A percentile compares a stretch with the other conserved stretches of the same genome.
These are phyloP conservation scores for Euwallacea similis DNA, from an alignment of 1,140 invertebrate genomes.

Conservation along the genomic window DNA sequence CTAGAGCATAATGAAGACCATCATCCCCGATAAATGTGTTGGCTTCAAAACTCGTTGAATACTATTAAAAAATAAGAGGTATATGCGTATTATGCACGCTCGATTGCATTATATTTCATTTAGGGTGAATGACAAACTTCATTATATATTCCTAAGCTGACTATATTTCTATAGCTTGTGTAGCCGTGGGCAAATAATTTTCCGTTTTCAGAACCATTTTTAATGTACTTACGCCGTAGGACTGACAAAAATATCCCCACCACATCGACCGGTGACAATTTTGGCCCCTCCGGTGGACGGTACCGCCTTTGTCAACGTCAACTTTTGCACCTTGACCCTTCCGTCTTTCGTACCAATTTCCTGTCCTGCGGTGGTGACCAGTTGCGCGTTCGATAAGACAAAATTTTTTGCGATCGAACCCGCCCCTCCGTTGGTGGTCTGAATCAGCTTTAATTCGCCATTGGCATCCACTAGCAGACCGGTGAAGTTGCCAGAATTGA, in stretches of 20 bases:
- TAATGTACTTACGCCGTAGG: slow-evolving; percentile 60
- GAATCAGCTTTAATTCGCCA: slow-evolving; percentile 67
- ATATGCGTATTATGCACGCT: too few species aligned
- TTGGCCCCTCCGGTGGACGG: slow-evolving; percentile 41
- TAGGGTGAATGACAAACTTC: too few species aligned
- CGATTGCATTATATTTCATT: too few species aligned
- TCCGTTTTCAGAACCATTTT: too few species aligned
- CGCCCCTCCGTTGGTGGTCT: slow-evolving; percentile 51
- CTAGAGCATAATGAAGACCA: too few species aligned
- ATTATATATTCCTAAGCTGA: too few species aligned
- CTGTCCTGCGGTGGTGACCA: slow-evolving; percentile 43
- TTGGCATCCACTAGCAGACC: slow-evolving; percentile 67
- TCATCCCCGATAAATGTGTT: too few species aligned
- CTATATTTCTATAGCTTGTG: too few species aligned
- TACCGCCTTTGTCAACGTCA: slow-evolving; percentile 47
- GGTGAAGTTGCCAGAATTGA: slow-evolving; percentile 60
- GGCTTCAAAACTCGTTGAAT: too few species aligned
- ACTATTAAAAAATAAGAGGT: too few species aligned
- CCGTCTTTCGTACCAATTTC: slow-evolving; percentile 41
- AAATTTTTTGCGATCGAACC: slow-evolving; percentile 55
- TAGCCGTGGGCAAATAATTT: too few species aligned
- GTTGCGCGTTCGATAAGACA: slow-evolving; percentile 57
- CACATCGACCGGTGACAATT: slow-evolving; percentile 54
- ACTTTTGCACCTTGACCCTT: slow-evolving; percentile 48
- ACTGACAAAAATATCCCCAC: slow-evolving; percentile 74